Evolutionary conservation across 1,140 invertebrate genomes (phyloP).

Genomic region (Drosophila miranda): DNA sequence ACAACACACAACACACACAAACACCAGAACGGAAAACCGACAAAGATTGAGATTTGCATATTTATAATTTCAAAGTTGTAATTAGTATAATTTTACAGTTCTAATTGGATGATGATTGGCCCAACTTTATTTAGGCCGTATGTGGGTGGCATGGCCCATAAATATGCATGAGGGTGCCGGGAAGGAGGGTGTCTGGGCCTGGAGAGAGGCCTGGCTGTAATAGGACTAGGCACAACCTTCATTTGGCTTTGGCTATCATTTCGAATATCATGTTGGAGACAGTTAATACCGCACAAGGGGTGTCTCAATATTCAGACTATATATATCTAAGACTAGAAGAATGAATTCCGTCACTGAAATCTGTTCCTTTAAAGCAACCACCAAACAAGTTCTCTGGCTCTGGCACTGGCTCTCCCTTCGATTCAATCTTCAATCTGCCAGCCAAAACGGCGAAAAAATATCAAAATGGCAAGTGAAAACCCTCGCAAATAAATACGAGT

Average conservation of each 20-base stretch:
- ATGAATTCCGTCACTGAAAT: too few relatives aligned
- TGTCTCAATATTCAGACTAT: neutral
- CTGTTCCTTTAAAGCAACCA: too few relatives aligned
- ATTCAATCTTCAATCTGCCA: too few relatives aligned
- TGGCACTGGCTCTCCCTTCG: too few relatives aligned
- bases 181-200: neutral
- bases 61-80: conserved; percentile 81
- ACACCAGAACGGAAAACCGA: conserved; percentile 2
- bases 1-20: conserved; percentile 8
- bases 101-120: conserved; percentile 79
- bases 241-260: conserved; percentile 25
- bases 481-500: conserved; percentile 29
- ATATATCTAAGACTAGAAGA: conserved; percentile 3
- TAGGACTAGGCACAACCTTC: conserved; percentile 57
- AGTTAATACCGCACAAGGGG: conserved; percentile 20
- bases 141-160: conserved; percentile 47
- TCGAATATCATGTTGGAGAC: conserved; percentile 34
- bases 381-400: too few relatives aligned
- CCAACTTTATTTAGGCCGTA: conserved; percentile 64
- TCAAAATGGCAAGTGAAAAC: conserved; percentile 17
- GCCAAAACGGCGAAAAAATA: neutral
- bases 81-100: conserved; percentile 80
- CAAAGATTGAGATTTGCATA: conserved; percentile 63
- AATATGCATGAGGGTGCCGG: conserved; percentile 58
- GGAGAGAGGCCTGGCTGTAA: conserved; percentile 3